Conservation (phyloP, 2,888 invertebrate species). For the Caenorhabditis parvicauda region DNA sequence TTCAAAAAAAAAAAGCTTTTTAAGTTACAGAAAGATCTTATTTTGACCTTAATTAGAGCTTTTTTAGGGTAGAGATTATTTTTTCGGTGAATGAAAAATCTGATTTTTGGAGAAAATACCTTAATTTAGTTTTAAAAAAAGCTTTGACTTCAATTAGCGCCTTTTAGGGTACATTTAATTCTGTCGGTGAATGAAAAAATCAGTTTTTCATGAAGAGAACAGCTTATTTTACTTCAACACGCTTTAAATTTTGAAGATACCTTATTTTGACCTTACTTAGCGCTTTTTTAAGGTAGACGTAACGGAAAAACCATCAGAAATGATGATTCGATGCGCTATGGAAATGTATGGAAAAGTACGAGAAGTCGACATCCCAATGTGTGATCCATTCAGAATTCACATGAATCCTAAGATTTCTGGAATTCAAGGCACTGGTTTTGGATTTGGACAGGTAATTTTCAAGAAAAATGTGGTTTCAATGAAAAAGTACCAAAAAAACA, state of each 20-base stretch:
- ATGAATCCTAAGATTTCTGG: conserved; percentile 36
- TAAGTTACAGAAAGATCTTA: too few species aligned
- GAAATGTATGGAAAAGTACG: conserved; percentile 34
- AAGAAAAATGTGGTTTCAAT: background rate
- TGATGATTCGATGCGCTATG: conserved; percentile 60
- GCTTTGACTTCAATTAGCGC: too few species aligned
- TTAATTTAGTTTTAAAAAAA: too few species aligned
- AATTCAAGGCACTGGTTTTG: conserved; percentile 38
- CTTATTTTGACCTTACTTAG: background rate
- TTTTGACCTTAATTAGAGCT: too few species aligned
- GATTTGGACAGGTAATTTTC: conserved; percentile 61
- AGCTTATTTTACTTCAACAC: background rate
- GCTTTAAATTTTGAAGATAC: background rate
- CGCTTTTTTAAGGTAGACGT: conserved; percentile 20
- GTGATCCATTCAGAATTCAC: conserved; percentile 32
- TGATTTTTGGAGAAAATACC: too few species aligned
- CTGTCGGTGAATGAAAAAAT: too few species aligned
- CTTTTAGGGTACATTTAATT: too few species aligned
- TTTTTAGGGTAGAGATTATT: too few species aligned
- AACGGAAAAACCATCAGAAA: conserved; percentile 29
- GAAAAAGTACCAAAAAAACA: background rate
- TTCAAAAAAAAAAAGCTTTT: too few species aligned
- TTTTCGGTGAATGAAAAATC: too few species aligned
- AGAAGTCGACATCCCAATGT: conserved; percentile 38
- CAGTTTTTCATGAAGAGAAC: too few species aligned